These are phyloP conservation scores for Lasiurus borealis DNA, from an alignment of 2,113 vertebrate genomes.

Conservation along the genomic window DNA sequence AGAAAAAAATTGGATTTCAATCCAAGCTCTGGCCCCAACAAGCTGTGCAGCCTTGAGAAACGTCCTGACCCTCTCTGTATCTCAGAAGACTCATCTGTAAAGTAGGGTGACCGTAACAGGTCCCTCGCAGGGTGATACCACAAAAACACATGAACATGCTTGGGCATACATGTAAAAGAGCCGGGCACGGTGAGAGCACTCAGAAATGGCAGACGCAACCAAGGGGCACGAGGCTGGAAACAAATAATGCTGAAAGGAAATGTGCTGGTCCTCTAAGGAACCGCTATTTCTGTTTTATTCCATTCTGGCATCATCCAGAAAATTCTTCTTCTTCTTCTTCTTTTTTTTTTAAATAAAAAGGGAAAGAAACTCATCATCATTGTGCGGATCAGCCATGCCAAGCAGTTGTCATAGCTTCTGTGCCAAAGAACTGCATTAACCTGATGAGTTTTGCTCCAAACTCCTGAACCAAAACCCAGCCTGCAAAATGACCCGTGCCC, in stretches of 20 bases:
- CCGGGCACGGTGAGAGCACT: background rate
- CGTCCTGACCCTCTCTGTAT: background rate
- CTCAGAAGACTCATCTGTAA: background rate
- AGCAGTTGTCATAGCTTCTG: background rate
- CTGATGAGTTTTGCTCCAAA: background rate
- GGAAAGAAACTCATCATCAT: background rate
- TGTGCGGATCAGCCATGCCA: accelerated
- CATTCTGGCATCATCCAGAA: background rate
- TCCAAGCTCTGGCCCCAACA: background rate
- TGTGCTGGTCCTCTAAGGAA: background rate
- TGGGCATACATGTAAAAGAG: background rate
- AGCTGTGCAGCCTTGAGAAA: background rate
- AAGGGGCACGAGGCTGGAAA: background rate
- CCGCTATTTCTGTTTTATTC: background rate
- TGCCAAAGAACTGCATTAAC: background rate
- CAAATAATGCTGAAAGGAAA: background rate
- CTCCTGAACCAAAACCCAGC: background rate
- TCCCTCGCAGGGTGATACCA: background rate
- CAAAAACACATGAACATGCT: background rate
- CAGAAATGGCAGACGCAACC: background rate
- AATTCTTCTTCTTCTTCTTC: background rate
- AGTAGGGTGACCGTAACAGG: background rate
- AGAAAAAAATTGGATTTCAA: slow-evolving; percentile 44
- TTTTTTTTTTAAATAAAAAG: background rate
- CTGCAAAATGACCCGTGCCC: background rate